These are phyloP conservation scores for Radopholus similis DNA, from an alignment of 1,140 invertebrate species.

Conservation along the genomic window DNA sequence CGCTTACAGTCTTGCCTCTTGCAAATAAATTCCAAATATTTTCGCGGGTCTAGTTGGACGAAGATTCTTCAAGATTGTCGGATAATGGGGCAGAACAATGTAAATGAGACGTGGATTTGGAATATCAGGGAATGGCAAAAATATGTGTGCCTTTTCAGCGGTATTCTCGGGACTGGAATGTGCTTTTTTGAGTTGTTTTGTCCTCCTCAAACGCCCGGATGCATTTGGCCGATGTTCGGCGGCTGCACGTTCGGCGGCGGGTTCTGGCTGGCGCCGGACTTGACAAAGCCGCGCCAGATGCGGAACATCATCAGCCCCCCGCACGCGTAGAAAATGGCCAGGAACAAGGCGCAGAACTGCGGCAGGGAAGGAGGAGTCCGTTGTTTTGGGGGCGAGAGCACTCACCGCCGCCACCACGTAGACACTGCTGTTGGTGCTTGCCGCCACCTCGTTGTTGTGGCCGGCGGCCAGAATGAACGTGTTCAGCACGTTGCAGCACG, in stretches of 20 bases:
- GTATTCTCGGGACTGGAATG: not conserved
- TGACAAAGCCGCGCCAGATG: constrained; percentile 42
- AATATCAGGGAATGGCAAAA: not conserved
- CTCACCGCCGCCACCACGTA: constrained; percentile 37
- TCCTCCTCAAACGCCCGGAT: constrained; percentile 29
- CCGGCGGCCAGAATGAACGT: constrained; percentile 35
- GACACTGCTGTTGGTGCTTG: constrained; percentile 12
- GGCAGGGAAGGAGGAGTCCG: not conserved
- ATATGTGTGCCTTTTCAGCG: not conserved
- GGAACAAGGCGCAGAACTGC: constrained; percentile 22
- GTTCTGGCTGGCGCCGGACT: constrained; percentile 40
- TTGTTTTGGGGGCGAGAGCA: not conserved
- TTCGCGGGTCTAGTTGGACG: not conserved
- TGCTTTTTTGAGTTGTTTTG: not conserved
- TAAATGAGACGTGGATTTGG: not conserved
- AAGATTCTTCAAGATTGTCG: not conserved
- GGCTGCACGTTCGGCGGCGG: constrained; percentile 41
- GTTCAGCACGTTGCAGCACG: constrained; percentile 25
- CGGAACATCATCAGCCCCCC: constrained; percentile 48
- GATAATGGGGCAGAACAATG: not conserved
- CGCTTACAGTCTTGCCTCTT: too few species aligned
- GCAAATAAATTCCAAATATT: not conserved
- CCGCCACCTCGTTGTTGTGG: constrained; percentile 5
- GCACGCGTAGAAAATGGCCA: constrained; percentile 35
- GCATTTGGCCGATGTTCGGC: constrained; percentile 38